These are phyloP conservation scores for Spea bombifrons DNA, from an alignment of 2,113 vertebrate genomes.

Conservation along the genomic window DNA sequence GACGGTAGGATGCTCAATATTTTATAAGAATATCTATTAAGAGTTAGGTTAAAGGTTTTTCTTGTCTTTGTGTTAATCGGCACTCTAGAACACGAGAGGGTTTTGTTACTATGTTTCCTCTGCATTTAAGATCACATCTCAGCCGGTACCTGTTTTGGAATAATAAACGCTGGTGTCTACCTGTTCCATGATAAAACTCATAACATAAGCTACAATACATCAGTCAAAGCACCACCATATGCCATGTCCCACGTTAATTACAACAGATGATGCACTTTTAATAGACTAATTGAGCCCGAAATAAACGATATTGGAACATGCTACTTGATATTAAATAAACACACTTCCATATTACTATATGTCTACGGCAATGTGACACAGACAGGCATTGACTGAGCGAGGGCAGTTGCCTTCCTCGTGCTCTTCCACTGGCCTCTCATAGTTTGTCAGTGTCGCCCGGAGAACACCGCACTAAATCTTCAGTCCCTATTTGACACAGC, in stretches of 20 bases:
- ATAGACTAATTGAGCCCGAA: too few species aligned
- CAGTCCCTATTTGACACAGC: constrained; percentile 4
- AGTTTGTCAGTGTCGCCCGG: constrained; percentile 41
- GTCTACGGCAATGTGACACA: constrained; percentile 30
- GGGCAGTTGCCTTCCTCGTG: neutral
- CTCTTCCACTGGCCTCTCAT: constrained; percentile 16
- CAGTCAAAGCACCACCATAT: too few species aligned
- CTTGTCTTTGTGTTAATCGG: neutral
- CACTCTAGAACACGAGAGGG: neutral
- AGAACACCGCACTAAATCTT: constrained; percentile 27
- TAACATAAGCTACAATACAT: too few species aligned
- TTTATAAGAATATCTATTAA: too few species aligned
- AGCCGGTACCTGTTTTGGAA: neutral
- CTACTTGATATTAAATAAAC: neutral
- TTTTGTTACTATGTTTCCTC: neutral
- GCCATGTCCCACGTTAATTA: too few species aligned
- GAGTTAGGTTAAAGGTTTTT: neutral
- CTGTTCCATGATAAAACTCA: too few species aligned
- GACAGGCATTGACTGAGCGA: neutral
- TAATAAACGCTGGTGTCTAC: too few species aligned
- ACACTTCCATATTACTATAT: neutral
- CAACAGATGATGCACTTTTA: too few species aligned
- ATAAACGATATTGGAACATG: too few species aligned
- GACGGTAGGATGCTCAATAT: too few species aligned
- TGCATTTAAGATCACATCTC: neutral